Evolutionary conservation across 1,140 invertebrate genomes (phyloP).

Genomic region (Potamilus streckersoni): DNA sequence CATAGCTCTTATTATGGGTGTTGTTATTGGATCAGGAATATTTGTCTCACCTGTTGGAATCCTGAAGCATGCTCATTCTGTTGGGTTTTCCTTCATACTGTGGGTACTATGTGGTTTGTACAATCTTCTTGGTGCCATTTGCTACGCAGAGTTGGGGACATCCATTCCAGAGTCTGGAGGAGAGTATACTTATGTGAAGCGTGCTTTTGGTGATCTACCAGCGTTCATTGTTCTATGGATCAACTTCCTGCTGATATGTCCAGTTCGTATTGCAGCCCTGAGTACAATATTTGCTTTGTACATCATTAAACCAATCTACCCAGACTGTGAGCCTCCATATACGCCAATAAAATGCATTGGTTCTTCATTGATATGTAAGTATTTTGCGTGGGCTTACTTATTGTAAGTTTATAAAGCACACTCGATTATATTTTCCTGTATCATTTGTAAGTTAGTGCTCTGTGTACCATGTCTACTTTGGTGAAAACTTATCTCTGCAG

Average conservation of each 20-base stretch:
- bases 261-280: slow-evolving; percentile 95
- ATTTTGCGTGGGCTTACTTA: background rate
- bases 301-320: slow-evolving; percentile 90
- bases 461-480: background rate
- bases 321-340: slow-evolving; percentile 50
- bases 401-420: background rate
- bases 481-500: too few species aligned
- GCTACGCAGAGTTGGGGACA: slow-evolving; percentile 88
- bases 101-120: slow-evolving; percentile 85
- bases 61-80: slow-evolving; percentile 81
- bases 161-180: slow-evolving; percentile 94
- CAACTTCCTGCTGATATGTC: slow-evolving; percentile 71
- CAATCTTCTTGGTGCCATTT: slow-evolving; percentile 77
- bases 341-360: slow-evolving; percentile 45
- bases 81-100: slow-evolving; percentile 82
- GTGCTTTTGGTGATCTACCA: slow-evolving; percentile 79
- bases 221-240: slow-evolving; percentile 59
- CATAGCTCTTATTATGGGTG: slow-evolving; percentile 61
- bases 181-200: slow-evolving; percentile 64
- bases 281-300: slow-evolving; percentile 95
- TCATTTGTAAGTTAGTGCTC: background rate
- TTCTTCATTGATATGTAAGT: slow-evolving; percentile 51
- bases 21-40: slow-evolving; percentile 83
- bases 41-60: slow-evolving; percentile 96
- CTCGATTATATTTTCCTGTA: background rate